Evolutionary conservation across 2,113 vertebrate genomes (phyloP), one percentile per base, ranked within the genome.

Genomic region (Centropus unirufus): DNA sequence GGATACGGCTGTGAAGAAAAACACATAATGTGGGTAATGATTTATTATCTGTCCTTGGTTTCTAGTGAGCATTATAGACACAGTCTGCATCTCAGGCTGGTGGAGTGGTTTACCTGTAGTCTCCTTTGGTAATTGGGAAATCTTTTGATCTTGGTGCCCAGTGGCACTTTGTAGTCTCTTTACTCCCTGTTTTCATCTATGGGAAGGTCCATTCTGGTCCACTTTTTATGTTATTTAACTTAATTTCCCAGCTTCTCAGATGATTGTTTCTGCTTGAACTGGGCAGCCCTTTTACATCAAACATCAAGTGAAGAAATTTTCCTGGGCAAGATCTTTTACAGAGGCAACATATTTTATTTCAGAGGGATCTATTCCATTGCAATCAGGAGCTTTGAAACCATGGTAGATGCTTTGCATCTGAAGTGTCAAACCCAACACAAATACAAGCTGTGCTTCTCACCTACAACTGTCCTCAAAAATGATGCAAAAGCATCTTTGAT

Each of bases 1-100:
- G 69, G 80, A 75, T 81, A 72, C 0, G 5, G 36, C 84, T 96
- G 66, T 92, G 92, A 97, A 96, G 89, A 63, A 95, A 95, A 94
- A 90, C 64, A 47, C 30, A 39, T 83, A 54, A 94, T 18, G 8
- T 84, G 75, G 67, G 55, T 91, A 83, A 91, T 44, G 76, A 75
- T 93, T 95, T 92, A 63, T 73, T 95, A 24, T 92, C 62, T 21
- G 19, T 91, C 47, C 83, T 70, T 4, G 0, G 16, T 88, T 87
- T 90, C 44, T 36, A 32, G 22, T 54, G 14, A 40, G 11, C 54
- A 14, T 89, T 61, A 27, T 21, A 87, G 49, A 12, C 47, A 83
- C 17, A 64, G n/a, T 63, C 42, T 70, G 8, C 52, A 40, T 57
- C 39, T 83, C 36, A 42, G 10, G 39, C 42, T 88, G 32, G 11